Evolutionary conservation across 35 echinoderm and acorn worm genomes (phyloP).

Genomic region (Ptychodera flava): DNA sequence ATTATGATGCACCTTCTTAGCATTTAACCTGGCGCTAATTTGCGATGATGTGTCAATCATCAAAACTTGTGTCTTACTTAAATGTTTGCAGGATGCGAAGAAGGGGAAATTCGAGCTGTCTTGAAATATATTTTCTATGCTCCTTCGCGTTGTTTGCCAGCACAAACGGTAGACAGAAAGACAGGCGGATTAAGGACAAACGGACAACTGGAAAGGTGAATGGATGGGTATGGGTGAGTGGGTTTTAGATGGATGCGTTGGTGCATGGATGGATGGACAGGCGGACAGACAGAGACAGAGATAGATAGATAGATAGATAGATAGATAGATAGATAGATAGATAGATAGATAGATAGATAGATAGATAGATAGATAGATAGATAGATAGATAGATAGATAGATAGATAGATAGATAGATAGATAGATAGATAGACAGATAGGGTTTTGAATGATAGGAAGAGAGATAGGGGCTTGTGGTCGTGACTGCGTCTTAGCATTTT

Average conservation of each 20-base stretch:
- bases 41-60: too few relatives aligned
- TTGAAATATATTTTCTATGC: too few relatives aligned
- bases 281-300: neutral
- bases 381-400: slow-evolving; percentile 2
- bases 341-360: slow-evolving; percentile 2
- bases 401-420: neutral
- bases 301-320: neutral
- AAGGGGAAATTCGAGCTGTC: too few relatives aligned
- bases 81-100: too few relatives aligned
- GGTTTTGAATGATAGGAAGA: too few relatives aligned
- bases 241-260: neutral
- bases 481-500: too few relatives aligned
- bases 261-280: neutral
- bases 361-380: slow-evolving; percentile 2
- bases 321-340: neutral
- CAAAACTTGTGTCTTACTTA: too few relatives aligned
- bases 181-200: neutral
- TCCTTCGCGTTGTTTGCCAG: too few relatives aligned
- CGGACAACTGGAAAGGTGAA: neutral
- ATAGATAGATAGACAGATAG: too few relatives aligned
- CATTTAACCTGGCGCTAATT: too few relatives aligned
- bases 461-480: too few relatives aligned
- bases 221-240: neutral
- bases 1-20: too few relatives aligned
- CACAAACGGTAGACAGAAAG: neutral